These are phyloP conservation scores for Lochmaea capreae DNA, from an alignment of 2,888 invertebrate genomes.

Conservation along the genomic window DNA sequence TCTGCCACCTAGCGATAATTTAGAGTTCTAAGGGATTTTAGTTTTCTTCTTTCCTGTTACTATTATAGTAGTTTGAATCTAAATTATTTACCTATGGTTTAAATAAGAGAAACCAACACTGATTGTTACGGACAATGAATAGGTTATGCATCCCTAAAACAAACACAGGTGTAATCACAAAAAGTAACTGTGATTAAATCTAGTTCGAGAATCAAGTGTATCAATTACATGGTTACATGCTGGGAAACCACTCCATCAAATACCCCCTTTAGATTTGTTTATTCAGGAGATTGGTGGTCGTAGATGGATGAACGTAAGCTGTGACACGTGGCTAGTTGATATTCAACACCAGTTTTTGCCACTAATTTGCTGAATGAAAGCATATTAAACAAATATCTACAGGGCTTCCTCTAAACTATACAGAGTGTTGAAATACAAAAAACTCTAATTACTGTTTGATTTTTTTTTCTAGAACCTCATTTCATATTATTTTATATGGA, in stretches of 20 bases:
- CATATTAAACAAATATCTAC: slow-evolving; percentile 25
- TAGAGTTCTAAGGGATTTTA: no score
- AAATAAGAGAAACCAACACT: not conserved
- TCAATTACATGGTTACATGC: slow-evolving; percentile 39
- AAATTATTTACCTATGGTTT: no score
- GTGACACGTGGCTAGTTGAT: slow-evolving; percentile 57
- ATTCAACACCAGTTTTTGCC: slow-evolving; percentile 54
- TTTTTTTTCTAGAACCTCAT: no score
- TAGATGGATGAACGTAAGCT: slow-evolving; percentile 44
- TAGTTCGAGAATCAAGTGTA: slow-evolving; percentile 33
- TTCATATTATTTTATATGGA: no score
- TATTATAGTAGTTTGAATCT: no score
- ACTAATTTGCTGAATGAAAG: slow-evolving; percentile 27
- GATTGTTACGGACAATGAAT: not conserved
- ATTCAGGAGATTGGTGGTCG: slow-evolving; percentile 46
- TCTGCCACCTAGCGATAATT: no score
- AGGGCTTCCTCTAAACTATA: not conserved
- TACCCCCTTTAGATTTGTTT: slow-evolving; percentile 50
- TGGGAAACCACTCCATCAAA: slow-evolving; percentile 54
- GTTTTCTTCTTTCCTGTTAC: no score
- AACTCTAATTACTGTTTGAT: no score
- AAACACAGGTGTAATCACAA: slow-evolving; percentile 49
- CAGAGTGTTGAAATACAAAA: not conserved
- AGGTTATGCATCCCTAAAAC: slow-evolving; percentile 37
- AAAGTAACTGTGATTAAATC: slow-evolving; percentile 38